These are phyloP conservation scores for Pseudois nayaur DNA, from an alignment of 2,113 vertebrate genomes.

Conservation along the genomic window DNA sequence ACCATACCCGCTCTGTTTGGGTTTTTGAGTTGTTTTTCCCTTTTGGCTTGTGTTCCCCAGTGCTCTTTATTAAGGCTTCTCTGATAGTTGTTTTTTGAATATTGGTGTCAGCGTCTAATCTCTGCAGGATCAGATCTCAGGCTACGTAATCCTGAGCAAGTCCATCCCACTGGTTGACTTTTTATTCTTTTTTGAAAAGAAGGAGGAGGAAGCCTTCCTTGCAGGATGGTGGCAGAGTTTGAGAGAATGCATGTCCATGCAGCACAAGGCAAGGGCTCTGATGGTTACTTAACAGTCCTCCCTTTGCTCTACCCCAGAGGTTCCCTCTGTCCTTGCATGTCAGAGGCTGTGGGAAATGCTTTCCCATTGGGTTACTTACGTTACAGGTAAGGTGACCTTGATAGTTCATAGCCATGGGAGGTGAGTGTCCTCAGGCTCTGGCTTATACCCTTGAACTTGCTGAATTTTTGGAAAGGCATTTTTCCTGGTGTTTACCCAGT, in stretches of 20 bases:
- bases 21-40: background rate
- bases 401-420: background rate
- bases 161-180: background rate
- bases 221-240: background rate
- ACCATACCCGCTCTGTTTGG: background rate
- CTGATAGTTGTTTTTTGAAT: background rate
- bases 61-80: background rate
- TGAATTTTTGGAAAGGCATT: background rate
- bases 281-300: background rate
- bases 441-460: background rate
- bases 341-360: background rate
- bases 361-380: background rate
- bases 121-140: background rate
- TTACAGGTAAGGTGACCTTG: background rate
- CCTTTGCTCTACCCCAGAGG: background rate
- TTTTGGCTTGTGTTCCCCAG: background rate
- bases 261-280: background rate
- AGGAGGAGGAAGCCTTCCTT: background rate
- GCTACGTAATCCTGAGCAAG: background rate
- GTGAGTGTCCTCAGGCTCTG: background rate
- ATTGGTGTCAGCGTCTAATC: background rate
- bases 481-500: background rate
- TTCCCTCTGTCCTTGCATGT: background rate
- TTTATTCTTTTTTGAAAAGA: background rate
- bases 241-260: background rate